These are phyloP conservation scores for Anoncus sp. DNA, from an alignment of 2,888 invertebrate genomes.

Conservation along the genomic window DNA sequence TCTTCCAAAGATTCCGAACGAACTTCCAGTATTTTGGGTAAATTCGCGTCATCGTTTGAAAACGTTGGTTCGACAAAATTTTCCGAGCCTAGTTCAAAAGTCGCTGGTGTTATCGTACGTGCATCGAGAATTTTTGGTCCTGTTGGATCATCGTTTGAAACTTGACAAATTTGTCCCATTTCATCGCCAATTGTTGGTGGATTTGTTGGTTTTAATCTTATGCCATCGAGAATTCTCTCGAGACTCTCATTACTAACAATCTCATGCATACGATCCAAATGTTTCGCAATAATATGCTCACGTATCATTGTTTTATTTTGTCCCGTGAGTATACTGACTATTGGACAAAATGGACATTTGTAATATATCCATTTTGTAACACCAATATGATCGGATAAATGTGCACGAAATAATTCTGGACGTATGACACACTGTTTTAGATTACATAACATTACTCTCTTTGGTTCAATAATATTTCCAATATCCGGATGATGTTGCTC, in stretches of 20 bases:
- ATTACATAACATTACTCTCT: conserved; percentile 65
- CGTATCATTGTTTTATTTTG: conserved; percentile 61
- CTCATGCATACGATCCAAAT: conserved; percentile 65
- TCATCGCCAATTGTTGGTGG: background rate
- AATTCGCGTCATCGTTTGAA: background rate
- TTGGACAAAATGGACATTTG: conserved; percentile 75
- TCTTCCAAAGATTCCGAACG: conserved; percentile 64
- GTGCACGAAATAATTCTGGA: conserved; percentile 71
- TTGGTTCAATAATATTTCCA: conserved; percentile 47
- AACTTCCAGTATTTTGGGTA: conserved; percentile 69
- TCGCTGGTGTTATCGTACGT: conserved; percentile 73
- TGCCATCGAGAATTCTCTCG: conserved; percentile 12
- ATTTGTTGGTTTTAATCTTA: conserved; percentile 8
- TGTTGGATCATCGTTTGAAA: conserved; percentile 35
- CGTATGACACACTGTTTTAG: conserved; percentile 69
- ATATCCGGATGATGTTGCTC: conserved; percentile 64
- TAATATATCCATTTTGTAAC: conserved; percentile 69
- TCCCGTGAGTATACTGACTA: conserved; percentile 52
- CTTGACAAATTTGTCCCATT: conserved; percentile 14
- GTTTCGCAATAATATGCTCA: conserved; percentile 70
- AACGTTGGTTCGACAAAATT: conserved; percentile 35
- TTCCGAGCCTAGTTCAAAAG: conserved; percentile 70
- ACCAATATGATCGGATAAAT: conserved; percentile 72
- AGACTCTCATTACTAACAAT: conserved; percentile 65
- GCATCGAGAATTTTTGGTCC: conserved; percentile 75